Base-by-base conservation (phyloP, 2,113 vertebrate genomes). In the Dolichallabes microphthalmus region DNA sequence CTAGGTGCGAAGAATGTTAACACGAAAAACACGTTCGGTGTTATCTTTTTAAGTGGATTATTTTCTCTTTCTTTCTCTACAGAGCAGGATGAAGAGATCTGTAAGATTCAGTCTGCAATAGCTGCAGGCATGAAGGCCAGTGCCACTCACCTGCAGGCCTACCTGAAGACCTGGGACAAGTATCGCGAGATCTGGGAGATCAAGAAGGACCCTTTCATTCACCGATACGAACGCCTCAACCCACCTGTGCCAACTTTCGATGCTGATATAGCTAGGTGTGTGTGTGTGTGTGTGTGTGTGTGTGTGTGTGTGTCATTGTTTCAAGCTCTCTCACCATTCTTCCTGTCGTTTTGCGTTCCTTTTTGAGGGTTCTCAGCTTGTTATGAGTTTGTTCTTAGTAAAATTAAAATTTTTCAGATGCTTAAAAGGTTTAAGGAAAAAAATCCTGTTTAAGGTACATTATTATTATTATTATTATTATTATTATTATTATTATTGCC, bases 151-250 rank as follows among this genome's bases (percentile, higher is more conserved):
- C 92, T 97, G 75, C 94, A 95, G 92, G 88, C 90, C 53, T 96
- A 97, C 90, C 92, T 96, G 88, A 96, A 95, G 91, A 96, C 91
- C 53, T 97, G 97, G 96, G 95, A 96, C 75, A 94, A 94, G 88
- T 95, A 97, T 89, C 92, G 93, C 1, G 93, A 95, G 85, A 97
- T 98, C 91, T 98, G 97, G 97, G 94, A 96, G 86, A 95, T 94
- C 66, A 96, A 97, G 91, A 97, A 97, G 85, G 96, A 96, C 82
- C 90, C 92, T 55, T 94, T 97, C 22, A 96, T 97, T 61, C 92
- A 93, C 45, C 93, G 95, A 71, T 97, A 97, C 85, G 93, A 95
- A 90, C 94, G 91, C 19, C 93, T 94, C 86, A 96, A 96, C 88
- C 93, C 93, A 0, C 92, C 96, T 0, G 96, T 96, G 45, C 95